Evolutionary conservation across 2,888 invertebrate genomes (phyloP).

Genomic region (Yponomeuta cagnagella): DNA sequence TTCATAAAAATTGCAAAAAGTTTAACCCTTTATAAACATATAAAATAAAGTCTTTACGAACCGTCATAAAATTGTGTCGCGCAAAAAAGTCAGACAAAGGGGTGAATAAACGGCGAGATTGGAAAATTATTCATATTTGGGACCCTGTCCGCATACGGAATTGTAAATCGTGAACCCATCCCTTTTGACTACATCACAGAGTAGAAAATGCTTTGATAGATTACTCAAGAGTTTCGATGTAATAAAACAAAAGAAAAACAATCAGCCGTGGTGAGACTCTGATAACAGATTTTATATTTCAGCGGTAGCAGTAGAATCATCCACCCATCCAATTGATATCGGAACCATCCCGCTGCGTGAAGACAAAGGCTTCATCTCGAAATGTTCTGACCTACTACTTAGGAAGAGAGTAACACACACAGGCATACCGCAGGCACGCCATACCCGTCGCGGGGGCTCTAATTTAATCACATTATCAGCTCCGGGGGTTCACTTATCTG

Average conservation of each 20-base stretch:
- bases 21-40: constrained; percentile 6
- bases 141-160: constrained; percentile 30
- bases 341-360: no score
- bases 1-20: not conserved
- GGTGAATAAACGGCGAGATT: constrained; percentile 53
- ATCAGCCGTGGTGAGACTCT: not conserved
- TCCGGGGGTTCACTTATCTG: not conserved
- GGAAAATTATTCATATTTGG: constrained; percentile 64
- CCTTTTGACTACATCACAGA: not conserved
- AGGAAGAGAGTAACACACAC: no score
- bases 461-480: not conserved
- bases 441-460: not conserved
- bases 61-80: constrained; percentile 46
- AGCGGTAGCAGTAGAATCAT: no score
- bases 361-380: no score
- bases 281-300: not conserved
- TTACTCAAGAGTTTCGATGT: not conserved
- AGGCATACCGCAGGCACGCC: no score
- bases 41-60: constrained; percentile 43
- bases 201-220: not conserved
- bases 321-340: no score
- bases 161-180: constrained; percentile 4
- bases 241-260: not conserved
- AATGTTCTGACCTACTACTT: no score
- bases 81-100: constrained; percentile 47